These are phyloP conservation scores for Amia ocellicauda DNA, from an alignment of 2,113 vertebrate genomes.

Conservation along the genomic window DNA sequence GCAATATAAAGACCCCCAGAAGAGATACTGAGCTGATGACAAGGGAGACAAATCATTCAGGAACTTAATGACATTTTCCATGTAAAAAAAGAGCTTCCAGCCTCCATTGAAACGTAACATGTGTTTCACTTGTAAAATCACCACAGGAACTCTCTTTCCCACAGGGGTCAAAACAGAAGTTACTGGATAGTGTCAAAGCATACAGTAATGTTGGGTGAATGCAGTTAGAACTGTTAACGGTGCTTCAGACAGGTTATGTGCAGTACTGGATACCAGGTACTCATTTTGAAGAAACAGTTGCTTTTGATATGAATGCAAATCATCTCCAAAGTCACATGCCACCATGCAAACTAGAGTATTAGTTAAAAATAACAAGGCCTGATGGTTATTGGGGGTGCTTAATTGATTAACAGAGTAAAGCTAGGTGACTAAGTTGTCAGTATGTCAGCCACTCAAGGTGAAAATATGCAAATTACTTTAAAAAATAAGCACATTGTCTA, in stretches of 20 bases:
- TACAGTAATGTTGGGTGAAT: neutral
- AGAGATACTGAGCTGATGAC: slow-evolving; percentile 48
- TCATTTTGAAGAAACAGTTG: slow-evolving; percentile 38
- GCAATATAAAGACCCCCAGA: slow-evolving; percentile 56
- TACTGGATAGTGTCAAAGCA: neutral
- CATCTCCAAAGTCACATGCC: slow-evolving; percentile 20
- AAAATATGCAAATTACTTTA: too few species aligned
- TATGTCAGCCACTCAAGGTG: too few species aligned
- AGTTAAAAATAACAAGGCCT: slow-evolving; percentile 14
- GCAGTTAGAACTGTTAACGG: slow-evolving; percentile 12
- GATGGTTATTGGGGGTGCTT: slow-evolving; percentile 15
- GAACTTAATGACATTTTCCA: slow-evolving; percentile 55
- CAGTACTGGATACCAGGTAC: neutral
- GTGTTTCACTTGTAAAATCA: slow-evolving; percentile 34
- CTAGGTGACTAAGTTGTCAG: slow-evolving; percentile 11
- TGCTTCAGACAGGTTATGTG: neutral
- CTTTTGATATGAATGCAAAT: slow-evolving; percentile 54
- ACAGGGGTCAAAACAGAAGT: neutral
- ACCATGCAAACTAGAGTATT: slow-evolving; percentile 54
- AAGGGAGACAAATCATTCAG: slow-evolving; percentile 51
- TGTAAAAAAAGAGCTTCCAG: slow-evolving; percentile 46
- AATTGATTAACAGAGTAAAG: slow-evolving; percentile 3
- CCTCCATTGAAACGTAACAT: slow-evolving; percentile 41
- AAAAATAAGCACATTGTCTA: too few species aligned
- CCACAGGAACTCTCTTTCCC: slow-evolving; percentile 28